Evolutionary conservation across 2,113 vertebrate genomes (phyloP), one percentile per base, ranked within the genome.

Genomic region (Steatornis caripensis): DNA sequence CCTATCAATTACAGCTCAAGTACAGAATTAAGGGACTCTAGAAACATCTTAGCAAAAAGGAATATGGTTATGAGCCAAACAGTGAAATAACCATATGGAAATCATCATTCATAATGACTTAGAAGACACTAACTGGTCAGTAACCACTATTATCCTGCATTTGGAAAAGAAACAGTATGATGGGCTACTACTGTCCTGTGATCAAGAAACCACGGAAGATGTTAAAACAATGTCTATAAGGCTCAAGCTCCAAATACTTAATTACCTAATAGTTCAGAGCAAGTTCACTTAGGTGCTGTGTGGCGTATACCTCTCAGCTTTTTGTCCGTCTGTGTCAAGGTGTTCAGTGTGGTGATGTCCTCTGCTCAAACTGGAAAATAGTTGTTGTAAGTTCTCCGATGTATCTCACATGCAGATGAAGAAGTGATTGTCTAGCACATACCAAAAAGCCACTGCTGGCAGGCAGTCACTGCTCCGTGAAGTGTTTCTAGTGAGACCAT

Each of bases 391-490:
- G 15, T 54, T 66, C 53, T 58, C 34, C 34, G 22, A 6, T 20
- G 32, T 34, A 46, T n/a, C 54, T 43, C 24, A 15, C 5, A 5
- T 4, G 3, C 13, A 12, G 29, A 58, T 0, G 3, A 61, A 83
- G 62, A 70, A 55, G 14, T 5, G 32, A 30, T 55, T 0, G 1
- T 41, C 10, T 11, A 10, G 48, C 6, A 1, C 0, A 0, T 37
- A 36, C 39, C 72, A 55, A 24, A 72, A 57, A 15, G 41, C 26
- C 37, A 8, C 3, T 53, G 39, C 79, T 91, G 87, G 48, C 36
- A 79, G 30, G 22, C 61, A 51, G n/a, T 61, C 36, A 8, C 20
- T 57, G 69, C 53, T 71, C 43, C 2, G 0, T 46, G 74, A 78
- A 22, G 53, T 30, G 46, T 55, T 90, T 71, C 68, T 58, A 24